Evolutionary conservation across 2,888 invertebrate genomes (phyloP), one percentile per base, ranked within the genome.

Genomic region (Drosophila niveifrons): DNA sequence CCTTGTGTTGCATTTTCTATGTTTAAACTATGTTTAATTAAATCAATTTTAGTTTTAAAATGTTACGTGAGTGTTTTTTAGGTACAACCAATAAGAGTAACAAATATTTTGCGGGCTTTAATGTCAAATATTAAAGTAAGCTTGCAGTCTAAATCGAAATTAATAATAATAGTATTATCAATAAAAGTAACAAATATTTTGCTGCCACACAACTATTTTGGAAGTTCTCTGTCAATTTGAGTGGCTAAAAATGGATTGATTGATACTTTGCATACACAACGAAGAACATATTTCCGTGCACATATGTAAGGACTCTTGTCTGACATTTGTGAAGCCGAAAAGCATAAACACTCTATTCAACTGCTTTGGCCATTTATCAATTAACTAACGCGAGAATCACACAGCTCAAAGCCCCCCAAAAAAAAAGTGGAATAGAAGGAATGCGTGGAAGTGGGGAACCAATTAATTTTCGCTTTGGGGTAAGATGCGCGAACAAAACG

Each of bases 381-480:
- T 86, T 80, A 82, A 78, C 69, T 57, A 64, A 73, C 53, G 70
- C 63, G 64, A 57, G 66, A 67, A 75, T 84, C 76, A 72, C 55
- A 72, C 55, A 72, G 53, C 29, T 70, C 52, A 41, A 51, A 53
- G 48, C 63, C 59, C 72, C 61, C 9, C 18, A 31, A 43, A 48
- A 36, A 17, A 47, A 51, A 29, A 48, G 46, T 43, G 3, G n/a
- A 23, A 23, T 6, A 8, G 13, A 15, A 17, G n/a, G 15, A 7
- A 9, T 13, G 28, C 4, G 6, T 1, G 28, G 13, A 13, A 6
- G 11, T n/a, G 36, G 36, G 67, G 36, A 58, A 59, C 68, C 88
- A 88, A 83, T 83, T 83, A 83, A 83, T 83, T 80, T 83, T 73
- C 83, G 86, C 75, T 83, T 83, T 82, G 59, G 52, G 70, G 10